phyloP scores from a whole-genome alignment of 2,797 vertebrate genomes.

The Ctenopoma kingsleyae region DNA sequence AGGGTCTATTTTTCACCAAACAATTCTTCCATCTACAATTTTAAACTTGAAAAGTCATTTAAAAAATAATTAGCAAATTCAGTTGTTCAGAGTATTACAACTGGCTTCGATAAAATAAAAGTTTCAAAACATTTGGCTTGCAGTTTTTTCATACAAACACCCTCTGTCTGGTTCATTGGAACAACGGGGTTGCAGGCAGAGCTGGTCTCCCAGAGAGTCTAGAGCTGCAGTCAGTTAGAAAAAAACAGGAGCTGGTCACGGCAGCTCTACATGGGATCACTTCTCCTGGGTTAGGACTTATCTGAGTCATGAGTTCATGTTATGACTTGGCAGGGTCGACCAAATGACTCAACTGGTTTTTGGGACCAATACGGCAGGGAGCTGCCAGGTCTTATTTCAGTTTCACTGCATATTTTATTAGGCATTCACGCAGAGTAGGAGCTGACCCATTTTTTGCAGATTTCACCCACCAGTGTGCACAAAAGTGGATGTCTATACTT shows the following conservation, averaged over 20 bases:
- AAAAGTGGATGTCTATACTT: conserved; percentile 33
- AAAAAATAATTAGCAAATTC: no score
- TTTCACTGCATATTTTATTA: conserved; percentile 77
- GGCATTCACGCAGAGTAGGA: conserved; percentile 67
- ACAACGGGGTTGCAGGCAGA: conserved; percentile 33
- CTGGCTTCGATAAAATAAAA: conserved; percentile 5
- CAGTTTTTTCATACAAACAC: conserved; percentile 26
- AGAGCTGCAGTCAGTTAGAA: conserved; percentile 32
- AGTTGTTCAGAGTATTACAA: not conserved
- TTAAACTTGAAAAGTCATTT: not conserved
- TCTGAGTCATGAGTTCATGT: conserved; percentile 73
- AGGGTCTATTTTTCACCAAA: conserved; percentile 2
- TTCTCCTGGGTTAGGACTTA: conserved; percentile 60
- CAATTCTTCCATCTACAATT: conserved; percentile 2
- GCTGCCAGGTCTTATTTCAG: conserved; percentile 76
- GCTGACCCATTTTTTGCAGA: conserved; percentile 73
- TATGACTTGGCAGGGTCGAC: conserved; percentile 65
- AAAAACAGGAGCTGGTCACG: conserved; percentile 40
- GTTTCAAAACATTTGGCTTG: conserved; percentile 21
- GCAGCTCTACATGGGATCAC: conserved; percentile 60
- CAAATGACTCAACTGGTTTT: conserved; percentile 74
- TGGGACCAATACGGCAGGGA: conserved; percentile 65
- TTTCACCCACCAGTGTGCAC: conserved; percentile 50
- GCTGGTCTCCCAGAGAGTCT: conserved; percentile 33
- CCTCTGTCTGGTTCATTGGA: conserved; percentile 23